phyloP scores from a whole-genome alignment of 2,888 invertebrate genomes.

The Drosophila sordidapex region DNA sequence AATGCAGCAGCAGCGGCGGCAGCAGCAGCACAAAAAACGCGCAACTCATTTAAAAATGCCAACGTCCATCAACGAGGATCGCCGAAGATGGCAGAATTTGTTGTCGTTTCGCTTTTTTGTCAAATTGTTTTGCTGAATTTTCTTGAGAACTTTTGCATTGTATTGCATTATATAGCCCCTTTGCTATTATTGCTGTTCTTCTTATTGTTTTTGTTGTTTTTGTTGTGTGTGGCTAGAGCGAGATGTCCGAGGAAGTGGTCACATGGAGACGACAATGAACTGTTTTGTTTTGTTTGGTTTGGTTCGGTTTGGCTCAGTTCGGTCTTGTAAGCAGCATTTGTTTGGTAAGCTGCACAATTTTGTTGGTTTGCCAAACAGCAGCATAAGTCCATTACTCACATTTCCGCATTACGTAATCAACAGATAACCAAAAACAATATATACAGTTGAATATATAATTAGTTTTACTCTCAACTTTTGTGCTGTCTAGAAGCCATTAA shows the following conservation, averaged over 20 bases:
- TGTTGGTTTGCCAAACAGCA: slow-evolving; percentile 9
- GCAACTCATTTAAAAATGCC: slow-evolving; percentile 82
- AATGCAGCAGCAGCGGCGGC: slow-evolving; percentile 33
- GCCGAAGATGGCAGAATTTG: slow-evolving; percentile 82
- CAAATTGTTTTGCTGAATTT: slow-evolving; percentile 82
- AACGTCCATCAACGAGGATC: slow-evolving; percentile 82
- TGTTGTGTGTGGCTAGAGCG: slow-evolving; percentile 56
- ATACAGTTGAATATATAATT: too few species aligned
- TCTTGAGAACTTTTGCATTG: slow-evolving; percentile 82
- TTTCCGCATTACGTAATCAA: slow-evolving; percentile 40
- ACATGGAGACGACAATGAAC: slow-evolving; percentile 79
- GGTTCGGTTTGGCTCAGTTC: slow-evolving; percentile 13
- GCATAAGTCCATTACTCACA: slow-evolving; percentile 10
- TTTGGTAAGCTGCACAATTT: slow-evolving; percentile 16
- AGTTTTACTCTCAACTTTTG: neutral
- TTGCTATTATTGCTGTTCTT: slow-evolving; percentile 30
- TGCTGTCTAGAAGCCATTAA: neutral
- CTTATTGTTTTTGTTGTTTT: slow-evolving; percentile 24
- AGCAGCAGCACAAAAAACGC: slow-evolving; percentile 65
- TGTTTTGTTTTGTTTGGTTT: slow-evolving; percentile 67
- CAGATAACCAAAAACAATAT: slow-evolving; percentile 6
- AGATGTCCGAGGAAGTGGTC: slow-evolving; percentile 78
- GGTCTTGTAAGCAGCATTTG: slow-evolving; percentile 14
- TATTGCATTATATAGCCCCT: slow-evolving; percentile 69
- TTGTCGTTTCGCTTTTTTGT: slow-evolving; percentile 81